These are phyloP conservation scores for Amphiprion percula DNA, from an alignment of 2,113 vertebrate genomes.

Conservation along the genomic window DNA sequence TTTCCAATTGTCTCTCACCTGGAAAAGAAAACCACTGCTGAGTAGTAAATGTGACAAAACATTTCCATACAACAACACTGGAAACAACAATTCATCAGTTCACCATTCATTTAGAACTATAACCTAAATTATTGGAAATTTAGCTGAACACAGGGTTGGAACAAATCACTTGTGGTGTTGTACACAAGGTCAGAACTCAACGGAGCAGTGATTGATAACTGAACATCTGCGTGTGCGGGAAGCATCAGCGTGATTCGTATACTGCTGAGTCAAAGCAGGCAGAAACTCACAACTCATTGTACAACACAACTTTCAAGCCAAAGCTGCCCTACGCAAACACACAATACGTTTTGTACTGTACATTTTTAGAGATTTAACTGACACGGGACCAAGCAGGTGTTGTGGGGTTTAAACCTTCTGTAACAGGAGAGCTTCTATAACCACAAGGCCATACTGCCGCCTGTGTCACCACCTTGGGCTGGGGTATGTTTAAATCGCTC, in stretches of 20 bases:
- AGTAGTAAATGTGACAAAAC: conserved; percentile 2
- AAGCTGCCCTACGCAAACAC: background rate
- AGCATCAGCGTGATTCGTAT: conserved; percentile 7
- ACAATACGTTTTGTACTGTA: background rate
- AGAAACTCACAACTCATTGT: conserved; percentile 25
- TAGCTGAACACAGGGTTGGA: conserved; percentile 5
- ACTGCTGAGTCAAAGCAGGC: conserved; percentile 67
- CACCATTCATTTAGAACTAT: background rate
- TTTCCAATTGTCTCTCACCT: background rate
- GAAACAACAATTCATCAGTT: background rate
- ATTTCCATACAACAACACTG: background rate
- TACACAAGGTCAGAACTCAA: conserved; percentile 6
- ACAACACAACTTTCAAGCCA: conserved; percentile 8
- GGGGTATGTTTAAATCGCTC: conserved; percentile 28
- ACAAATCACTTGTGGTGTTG: conserved; percentile 17
- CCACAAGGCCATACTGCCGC: conserved; percentile 18
- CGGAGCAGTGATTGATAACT: conserved; percentile 49
- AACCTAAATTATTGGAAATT: conserved; percentile 6
- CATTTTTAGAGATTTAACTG: conserved; percentile 1
- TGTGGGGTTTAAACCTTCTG: conserved; percentile 10
- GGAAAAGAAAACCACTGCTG: background rate
- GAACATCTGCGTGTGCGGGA: conserved; percentile 47
- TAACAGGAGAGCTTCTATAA: conserved; percentile 8
- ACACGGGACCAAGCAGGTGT: background rate
- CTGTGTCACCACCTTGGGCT: conserved; percentile 36